Percentiles rank a stretch among this genome's conserved stretches.
Conservation (phyloP, 2,113 vertebrate species). For the Oreocharis arfaki region DNA sequence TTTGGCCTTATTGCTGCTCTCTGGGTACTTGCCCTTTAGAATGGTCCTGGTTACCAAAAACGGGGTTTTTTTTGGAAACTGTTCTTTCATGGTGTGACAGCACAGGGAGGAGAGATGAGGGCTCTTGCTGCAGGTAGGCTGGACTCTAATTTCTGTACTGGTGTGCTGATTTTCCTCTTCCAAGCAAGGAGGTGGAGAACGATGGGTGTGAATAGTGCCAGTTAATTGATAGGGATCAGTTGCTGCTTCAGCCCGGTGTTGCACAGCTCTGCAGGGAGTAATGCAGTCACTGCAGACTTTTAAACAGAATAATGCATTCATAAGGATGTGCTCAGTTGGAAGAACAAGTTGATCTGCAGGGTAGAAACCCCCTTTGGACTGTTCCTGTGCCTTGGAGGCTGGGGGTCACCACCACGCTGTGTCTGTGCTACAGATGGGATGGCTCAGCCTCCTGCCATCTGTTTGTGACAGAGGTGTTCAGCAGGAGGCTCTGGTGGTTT, state of each 20-base stretch:
- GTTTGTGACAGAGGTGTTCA: background rate
- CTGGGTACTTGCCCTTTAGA: background rate
- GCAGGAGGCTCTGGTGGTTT: fast-evolving
- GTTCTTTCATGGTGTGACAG: background rate
- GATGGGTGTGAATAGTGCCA: background rate
- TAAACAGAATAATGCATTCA: fast-evolving
- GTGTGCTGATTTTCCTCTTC: background rate
- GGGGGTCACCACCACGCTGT: fast-evolving
- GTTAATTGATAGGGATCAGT: fast-evolving
- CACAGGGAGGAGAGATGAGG: background rate
- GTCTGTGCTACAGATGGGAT: background rate
- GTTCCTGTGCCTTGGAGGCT: background rate
- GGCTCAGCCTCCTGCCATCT: background rate
- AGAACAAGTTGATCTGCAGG: background rate
- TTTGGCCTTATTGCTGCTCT: background rate
- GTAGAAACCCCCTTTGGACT: fast-evolving
- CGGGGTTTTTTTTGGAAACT: background rate
- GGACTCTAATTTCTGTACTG: background rate
- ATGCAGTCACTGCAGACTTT: background rate
- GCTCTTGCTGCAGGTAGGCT: background rate
- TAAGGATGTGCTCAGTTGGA: background rate
- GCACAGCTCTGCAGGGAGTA: background rate
- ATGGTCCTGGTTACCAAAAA: background rate
- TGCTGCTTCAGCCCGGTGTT: background rate
- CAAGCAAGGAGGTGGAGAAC: background rate